phyloP scores from a whole-genome alignment of 2,113 vertebrate genomes.

The Oncorhynchus masou region DNA sequence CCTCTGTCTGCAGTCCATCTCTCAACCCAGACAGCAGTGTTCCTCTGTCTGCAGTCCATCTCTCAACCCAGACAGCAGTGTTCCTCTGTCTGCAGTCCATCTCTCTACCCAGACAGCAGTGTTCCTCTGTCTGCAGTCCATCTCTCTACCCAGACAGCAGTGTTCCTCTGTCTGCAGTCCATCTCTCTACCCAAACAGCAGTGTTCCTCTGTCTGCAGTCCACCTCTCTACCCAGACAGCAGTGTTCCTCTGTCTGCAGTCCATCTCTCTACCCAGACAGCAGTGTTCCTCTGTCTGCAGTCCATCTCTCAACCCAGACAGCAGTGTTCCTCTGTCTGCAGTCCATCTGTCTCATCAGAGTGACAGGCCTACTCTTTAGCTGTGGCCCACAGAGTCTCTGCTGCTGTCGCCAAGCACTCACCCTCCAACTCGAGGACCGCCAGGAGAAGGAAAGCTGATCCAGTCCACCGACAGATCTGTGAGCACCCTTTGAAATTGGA shows the following conservation, averaged over 20 bases:
- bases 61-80: too few species aligned
- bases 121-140: too few species aligned
- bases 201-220: not conserved
- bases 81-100: too few species aligned
- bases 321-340: not conserved
- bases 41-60: too few species aligned
- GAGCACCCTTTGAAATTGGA: conserved; percentile 61
- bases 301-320: not conserved
- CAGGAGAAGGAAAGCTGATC: conserved; percentile 56
- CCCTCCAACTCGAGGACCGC: conserved; percentile 40
- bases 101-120: too few species aligned
- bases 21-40: too few species aligned
- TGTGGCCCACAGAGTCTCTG: not conserved
- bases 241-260: not conserved
- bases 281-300: not conserved
- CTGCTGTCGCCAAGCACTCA: conserved; percentile 24
- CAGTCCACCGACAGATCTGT: conserved; percentile 56
- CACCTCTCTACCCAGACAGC: not conserved
- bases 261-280: not conserved
- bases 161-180: too few species aligned
- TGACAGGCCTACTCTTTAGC: not conserved
- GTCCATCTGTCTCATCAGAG: not conserved
- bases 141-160: too few species aligned
- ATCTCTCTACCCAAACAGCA: too few species aligned
- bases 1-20: too few species aligned